A percentile compares a stretch with the other conserved stretches of the same genome.
Evolutionary conservation across 1,140 invertebrate genomes (phyloP).

Genomic region (Tribolium castaneum): DNA sequence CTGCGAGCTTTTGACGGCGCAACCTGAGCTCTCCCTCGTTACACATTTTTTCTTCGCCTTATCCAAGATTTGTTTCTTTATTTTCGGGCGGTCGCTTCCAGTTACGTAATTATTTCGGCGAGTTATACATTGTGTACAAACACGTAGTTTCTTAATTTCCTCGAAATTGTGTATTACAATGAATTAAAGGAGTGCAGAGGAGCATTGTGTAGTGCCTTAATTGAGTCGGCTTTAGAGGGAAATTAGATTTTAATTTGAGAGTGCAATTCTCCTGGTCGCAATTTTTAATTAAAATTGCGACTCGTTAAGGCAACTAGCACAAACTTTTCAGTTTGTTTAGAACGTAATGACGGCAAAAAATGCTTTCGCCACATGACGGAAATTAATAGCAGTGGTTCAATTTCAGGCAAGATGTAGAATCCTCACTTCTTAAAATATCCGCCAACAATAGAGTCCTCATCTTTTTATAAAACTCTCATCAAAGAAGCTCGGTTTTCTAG

Average conservation of each 20-base stretch:
- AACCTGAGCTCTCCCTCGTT: not conserved
- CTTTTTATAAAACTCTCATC: conserved; percentile 22
- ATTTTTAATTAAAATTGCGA: conserved; percentile 21
- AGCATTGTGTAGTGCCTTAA: not conserved
- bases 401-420: conserved; percentile 8
- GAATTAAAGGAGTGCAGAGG: not conserved
- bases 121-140: not conserved
- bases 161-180: conserved; percentile 12
- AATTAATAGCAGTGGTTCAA: conserved; percentile 17
- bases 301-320: not conserved
- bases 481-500: conserved; percentile 4
- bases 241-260: conserved; percentile 25
- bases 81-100: not conserved
- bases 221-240: conserved; percentile 3
- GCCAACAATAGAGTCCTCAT: conserved; percentile 17
- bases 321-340: conserved; percentile 4
- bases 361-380: not conserved
- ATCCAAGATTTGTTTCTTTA: conserved; percentile 17
- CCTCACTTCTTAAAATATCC: not conserved
- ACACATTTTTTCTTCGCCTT: not conserved
- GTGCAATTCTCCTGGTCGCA: not conserved
- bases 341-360: not conserved
- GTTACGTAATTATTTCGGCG: not conserved
- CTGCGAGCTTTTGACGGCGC: not conserved
- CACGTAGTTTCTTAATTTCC: conserved; percentile 22